Base-by-base conservation (phyloP, 2,797 vertebrate species). In the Arrhamphus sclerolepis region DNA sequence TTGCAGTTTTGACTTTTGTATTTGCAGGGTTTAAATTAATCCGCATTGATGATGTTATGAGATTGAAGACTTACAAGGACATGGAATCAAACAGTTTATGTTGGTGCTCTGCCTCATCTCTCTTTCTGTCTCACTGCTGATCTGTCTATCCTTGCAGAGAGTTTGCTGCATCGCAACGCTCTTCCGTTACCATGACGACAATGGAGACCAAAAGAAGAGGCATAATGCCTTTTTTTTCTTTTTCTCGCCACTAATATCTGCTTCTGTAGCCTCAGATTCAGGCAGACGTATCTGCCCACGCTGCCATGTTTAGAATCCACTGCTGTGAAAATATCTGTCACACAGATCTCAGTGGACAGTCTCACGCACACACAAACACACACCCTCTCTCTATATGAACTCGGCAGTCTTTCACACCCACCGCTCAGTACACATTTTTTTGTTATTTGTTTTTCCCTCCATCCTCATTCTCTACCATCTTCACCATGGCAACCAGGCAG, bases 161-260 rank as follows among this genome's bases (percentile, higher is more conserved):
- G 70, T 78, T 80, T 80, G 75, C 80, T 86, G 83, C 85, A 86
- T 83, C 61, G 71, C 75, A 81, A 83, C 56, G 54, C 73, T 62
- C 71, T 18, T 59, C 28, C 46, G 44, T 86, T 72, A 22, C 86
- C 73, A 85, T 82, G 67, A 79, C 56, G 85, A 86, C 86, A 64
- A 41, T 1, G 4, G 41, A 17, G 66, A 2, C 34, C 1, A 42
- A 59, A 49, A 48, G 44, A 53, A 57, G 56, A 54, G 21, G 1
- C 52, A 44, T 41, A 38, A 48, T 19, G 39, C 31, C 34, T 14
- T 13, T 34, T 34, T 34, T 34, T 34, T 11, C 13, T 42, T 43
- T 53, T 43, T 57, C 20, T 20, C 20, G 46, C 26, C 16, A 14
- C 46, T 53, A 53, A 56, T 49, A 74, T 75, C 53, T 51, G 60